These are phyloP conservation scores for Vireo altiloquus DNA, from an alignment of 2,113 vertebrate species.

Conservation along the genomic window DNA sequence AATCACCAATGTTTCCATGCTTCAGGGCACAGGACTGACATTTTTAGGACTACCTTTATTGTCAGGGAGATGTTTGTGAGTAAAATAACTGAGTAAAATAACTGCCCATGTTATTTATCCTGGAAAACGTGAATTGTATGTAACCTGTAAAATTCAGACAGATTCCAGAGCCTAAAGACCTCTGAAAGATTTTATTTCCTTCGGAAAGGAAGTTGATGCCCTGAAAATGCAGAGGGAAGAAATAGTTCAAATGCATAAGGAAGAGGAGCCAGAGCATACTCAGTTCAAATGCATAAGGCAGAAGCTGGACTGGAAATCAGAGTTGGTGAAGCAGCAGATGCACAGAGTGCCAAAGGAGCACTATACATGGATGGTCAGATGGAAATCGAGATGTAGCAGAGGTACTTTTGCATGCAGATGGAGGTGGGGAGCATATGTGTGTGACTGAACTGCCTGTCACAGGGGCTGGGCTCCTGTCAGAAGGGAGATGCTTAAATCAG, in stretches of 20 bases:
- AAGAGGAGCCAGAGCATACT: background rate
- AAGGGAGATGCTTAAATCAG: background rate
- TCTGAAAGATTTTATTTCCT: background rate
- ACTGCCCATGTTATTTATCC: background rate
- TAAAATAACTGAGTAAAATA: background rate
- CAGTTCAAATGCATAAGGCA: background rate
- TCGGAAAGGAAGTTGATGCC: background rate
- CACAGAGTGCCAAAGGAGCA: background rate
- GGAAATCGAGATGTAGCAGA: background rate
- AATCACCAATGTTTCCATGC: background rate
- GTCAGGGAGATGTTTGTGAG: background rate
- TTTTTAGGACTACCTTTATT: background rate
- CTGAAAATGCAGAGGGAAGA: background rate
- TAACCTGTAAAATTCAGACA: background rate
- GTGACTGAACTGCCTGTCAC: accelerated
- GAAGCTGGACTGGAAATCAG: background rate
- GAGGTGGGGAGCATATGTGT: accelerated
- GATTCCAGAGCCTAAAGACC: background rate
- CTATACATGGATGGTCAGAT: background rate
- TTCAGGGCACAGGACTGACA: background rate
- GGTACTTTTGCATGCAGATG: background rate
- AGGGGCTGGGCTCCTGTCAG: background rate
- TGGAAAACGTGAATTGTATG: background rate
- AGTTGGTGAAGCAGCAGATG: background rate
- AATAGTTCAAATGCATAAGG: background rate